These are phyloP conservation scores for Ovis aries DNA, from an alignment of 2,113 vertebrate genomes.

Conservation along the genomic window ARS-UI_Ramb_v3.0 NC_056068.1:40560001-40560500, in stretches of 20 bases:
- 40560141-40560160: background rate
- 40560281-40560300: background rate
- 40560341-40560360: slow-evolving; percentile 7
- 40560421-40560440: slow-evolving; percentile 21
- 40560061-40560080: slow-evolving; percentile 9
- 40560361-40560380: slow-evolving; percentile 19
- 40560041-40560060: background rate
- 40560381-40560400: slow-evolving; percentile 7
- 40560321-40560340: background rate
- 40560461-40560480: slow-evolving; percentile 99
- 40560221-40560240: background rate
- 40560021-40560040: slow-evolving; percentile 8
- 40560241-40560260: background rate
- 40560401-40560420: background rate
- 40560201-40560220: background rate
- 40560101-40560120: background rate
- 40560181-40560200: background rate
- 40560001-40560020: background rate
- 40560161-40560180: background rate
- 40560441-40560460: slow-evolving; percentile 87
- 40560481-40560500: slow-evolving; percentile 98
- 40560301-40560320: background rate
- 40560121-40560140: slow-evolving; percentile 31
- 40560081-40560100: background rate
- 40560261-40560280: background rate